Evolutionary conservation across 2,888 invertebrate genomes (phyloP).

Genomic region (Synergus umbraculus): DNA sequence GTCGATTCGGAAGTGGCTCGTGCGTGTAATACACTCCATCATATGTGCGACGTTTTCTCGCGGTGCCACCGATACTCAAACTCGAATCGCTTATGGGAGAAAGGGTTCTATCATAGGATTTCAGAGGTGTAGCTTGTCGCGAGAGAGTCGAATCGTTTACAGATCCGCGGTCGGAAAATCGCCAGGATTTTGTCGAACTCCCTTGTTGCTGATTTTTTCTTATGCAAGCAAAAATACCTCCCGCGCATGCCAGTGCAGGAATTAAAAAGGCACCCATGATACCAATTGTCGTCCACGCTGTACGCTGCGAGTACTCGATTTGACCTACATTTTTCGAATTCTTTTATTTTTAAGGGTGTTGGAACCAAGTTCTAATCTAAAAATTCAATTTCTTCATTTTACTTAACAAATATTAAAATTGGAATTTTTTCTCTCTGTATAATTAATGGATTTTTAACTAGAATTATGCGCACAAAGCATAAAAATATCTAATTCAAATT

Average conservation of each 20-base stretch:
- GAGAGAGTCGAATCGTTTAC: constrained; percentile 60
- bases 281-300: constrained; percentile 86
- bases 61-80: constrained; percentile 74
- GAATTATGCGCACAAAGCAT: too few species aligned
- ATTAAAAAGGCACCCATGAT: constrained; percentile 86
- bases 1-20: constrained; percentile 87
- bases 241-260: constrained; percentile 77
- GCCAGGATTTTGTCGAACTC: constrained; percentile 69
- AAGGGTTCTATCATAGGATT: constrained; percentile 46
- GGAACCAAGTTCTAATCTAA: too few species aligned
- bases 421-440: too few species aligned
- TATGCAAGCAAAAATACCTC: constrained; percentile 59
- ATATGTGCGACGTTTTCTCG: constrained; percentile 85
- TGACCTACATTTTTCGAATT: constrained; percentile 74
- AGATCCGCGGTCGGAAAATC: constrained; percentile 66
- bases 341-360: background rate
- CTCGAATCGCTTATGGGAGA: constrained; percentile 48
- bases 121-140: constrained; percentile 51
- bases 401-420: too few species aligned
- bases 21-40: constrained; percentile 91
- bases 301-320: constrained; percentile 82
- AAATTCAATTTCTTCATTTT: too few species aligned
- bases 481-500: too few species aligned
- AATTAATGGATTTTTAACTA: too few species aligned
- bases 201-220: constrained; percentile 60